Evolutionary conservation across 2,113 vertebrate species (phyloP).

Genomic region (Salvator merianae): DNA sequence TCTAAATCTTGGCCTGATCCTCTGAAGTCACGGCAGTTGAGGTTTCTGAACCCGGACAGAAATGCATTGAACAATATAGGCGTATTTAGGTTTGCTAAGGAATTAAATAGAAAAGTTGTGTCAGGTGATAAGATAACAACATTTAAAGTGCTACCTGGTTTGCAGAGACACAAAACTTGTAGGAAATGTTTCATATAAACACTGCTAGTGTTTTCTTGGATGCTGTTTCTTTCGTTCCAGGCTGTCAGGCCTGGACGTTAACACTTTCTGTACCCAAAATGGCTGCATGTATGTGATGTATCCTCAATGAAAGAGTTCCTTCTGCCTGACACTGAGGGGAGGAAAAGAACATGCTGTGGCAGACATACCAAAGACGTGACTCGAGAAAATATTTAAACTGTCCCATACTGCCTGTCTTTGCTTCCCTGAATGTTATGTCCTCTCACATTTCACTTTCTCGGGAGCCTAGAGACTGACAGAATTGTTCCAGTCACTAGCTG

Average conservation of each 20-base stretch:
- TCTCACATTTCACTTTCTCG: constrained; percentile 13
- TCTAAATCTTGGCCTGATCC: no score
- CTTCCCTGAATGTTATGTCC: constrained; percentile 1
- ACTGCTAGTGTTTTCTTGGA: not conserved
- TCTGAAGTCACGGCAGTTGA: not conserved
- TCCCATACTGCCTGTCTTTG: not conserved
- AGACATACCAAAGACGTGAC: constrained; percentile 16
- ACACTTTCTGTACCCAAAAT: not conserved
- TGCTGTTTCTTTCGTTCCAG: not conserved
- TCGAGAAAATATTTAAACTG: accelerated
- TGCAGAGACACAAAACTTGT: not conserved
- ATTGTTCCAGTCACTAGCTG: constrained; percentile 60
- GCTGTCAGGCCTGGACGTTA: not conserved
- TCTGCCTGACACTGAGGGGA: accelerated
- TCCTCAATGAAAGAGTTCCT: not conserved
- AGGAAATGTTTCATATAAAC: not conserved
- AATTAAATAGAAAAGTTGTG: not conserved
- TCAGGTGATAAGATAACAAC: not conserved
- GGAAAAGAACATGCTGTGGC: not conserved
- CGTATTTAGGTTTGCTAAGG: not conserved
- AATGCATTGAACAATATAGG: not conserved
- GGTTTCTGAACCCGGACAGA: not conserved
- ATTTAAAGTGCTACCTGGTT: not conserved
- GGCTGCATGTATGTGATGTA: not conserved
- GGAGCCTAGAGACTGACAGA: constrained; percentile 44